Evolutionary conservation across 2,797 vertebrate genomes (phyloP).

Genomic region (Acipenser ruthenus): DNA sequence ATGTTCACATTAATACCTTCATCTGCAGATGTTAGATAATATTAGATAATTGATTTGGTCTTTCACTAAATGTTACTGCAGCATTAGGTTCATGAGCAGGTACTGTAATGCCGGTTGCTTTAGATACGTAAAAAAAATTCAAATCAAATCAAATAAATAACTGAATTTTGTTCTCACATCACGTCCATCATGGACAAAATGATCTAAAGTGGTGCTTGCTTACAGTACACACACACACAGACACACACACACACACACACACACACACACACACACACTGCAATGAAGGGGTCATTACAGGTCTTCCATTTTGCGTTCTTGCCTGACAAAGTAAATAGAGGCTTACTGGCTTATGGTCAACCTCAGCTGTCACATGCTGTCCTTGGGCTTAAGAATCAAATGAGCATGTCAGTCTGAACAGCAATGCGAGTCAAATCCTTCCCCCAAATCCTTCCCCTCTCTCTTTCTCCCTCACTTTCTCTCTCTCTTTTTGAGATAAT

Average conservation of each 20-base stretch:
- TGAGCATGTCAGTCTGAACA: slow-evolving; percentile 16
- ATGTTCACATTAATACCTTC: too few species aligned
- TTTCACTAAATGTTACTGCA: too few species aligned
- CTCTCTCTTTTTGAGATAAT: slow-evolving; percentile 31
- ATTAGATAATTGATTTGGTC: too few species aligned
- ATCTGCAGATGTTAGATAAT: too few species aligned
- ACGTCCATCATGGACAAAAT: too few species aligned
- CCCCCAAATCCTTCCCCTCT: slow-evolving; percentile 9
- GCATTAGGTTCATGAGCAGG: too few species aligned
- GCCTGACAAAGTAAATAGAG: slow-evolving; percentile 7
- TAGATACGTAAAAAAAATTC: too few species aligned
- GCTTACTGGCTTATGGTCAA: slow-evolving; percentile 20
- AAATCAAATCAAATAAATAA: not conserved
- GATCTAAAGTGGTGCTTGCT: too few species aligned
- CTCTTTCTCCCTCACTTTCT: slow-evolving; percentile 20
- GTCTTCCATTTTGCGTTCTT: slow-evolving; percentile 17
- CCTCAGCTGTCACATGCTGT: slow-evolving; percentile 16
- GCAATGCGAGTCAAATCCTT: slow-evolving; percentile 14
- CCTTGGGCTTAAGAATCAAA: slow-evolving; percentile 18
- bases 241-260: slow-evolving; percentile 20
- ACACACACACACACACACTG: slow-evolving; percentile 8
- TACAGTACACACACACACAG: too few species aligned
- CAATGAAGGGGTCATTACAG: not conserved
- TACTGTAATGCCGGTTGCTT: too few species aligned
- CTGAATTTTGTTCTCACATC: slow-evolving; percentile 4